Percentiles rank a stretch among this genome's conserved stretches.
phyloP scores from a whole-genome alignment of 2,888 invertebrate species.

The Dicycla oo region DNA sequence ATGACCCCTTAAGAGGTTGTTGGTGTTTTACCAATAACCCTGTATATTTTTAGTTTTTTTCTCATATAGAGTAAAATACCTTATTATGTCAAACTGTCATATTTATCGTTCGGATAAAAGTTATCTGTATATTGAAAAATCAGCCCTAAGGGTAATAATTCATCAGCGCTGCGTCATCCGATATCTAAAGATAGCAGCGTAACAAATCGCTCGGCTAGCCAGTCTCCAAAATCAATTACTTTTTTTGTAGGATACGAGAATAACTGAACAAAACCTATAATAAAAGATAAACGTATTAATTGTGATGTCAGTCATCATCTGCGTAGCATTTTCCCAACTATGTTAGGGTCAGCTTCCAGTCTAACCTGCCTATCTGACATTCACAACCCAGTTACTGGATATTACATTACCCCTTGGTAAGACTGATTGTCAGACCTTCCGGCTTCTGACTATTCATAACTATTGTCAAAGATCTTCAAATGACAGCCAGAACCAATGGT shows the following conservation, averaged over 20 bases:
- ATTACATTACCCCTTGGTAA: no score
- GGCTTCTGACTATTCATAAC: neutral
- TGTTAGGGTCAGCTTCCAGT: neutral
- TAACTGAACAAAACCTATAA: neutral
- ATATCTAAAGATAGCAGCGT: constrained; percentile 39
- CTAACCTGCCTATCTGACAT: neutral
- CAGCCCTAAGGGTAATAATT: constrained; percentile 38
- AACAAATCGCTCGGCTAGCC: constrained; percentile 32
- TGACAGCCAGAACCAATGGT: neutral
- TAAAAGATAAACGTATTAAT: neutral
- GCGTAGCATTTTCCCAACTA: neutral
- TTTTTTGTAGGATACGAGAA: constrained; percentile 12
- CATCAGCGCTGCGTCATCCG: constrained; percentile 29
- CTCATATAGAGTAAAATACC: no score
- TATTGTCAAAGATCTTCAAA: neutral
- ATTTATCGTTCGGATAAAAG: no score
- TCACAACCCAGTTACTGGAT: neutral
- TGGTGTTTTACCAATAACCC: no score
- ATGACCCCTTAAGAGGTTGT: no score
- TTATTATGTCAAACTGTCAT: no score
- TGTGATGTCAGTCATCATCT: neutral
- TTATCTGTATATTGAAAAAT: no score
- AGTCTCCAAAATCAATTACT: constrained; percentile 30
- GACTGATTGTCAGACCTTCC: neutral
- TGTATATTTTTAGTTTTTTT: no score